These are phyloP conservation scores for Semicossyphus pulcher DNA, from an alignment of 2,113 vertebrate species.

Conservation along the genomic window DNA sequence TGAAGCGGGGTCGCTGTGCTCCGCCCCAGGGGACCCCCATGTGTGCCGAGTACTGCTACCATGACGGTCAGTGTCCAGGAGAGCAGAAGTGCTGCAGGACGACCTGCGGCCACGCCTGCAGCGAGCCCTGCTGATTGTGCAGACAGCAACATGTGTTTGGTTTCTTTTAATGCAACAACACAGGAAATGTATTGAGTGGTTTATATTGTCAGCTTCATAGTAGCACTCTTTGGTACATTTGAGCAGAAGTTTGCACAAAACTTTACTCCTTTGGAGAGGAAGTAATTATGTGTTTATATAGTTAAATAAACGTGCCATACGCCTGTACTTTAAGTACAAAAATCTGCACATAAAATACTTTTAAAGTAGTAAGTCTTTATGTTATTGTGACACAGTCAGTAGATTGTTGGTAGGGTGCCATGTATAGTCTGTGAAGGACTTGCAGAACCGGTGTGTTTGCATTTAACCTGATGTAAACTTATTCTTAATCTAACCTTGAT, in stretches of 20 bases:
- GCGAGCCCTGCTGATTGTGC: slow-evolving; percentile 73
- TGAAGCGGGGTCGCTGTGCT: slow-evolving; percentile 79
- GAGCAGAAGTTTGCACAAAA: slow-evolving; percentile 8
- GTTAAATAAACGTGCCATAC: background rate
- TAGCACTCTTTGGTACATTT: background rate
- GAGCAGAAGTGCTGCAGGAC: slow-evolving; percentile 82
- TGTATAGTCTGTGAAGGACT: background rate
- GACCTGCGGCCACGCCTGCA: slow-evolving; percentile 79
- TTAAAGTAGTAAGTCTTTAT: too few species aligned
- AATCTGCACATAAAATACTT: background rate
- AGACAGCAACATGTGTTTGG: background rate
- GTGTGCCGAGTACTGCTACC: slow-evolving; percentile 81
- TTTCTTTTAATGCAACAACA: background rate
- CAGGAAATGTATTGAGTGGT: background rate
- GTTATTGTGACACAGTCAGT: background rate
- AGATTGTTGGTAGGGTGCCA: background rate
- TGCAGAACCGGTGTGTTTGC: background rate
- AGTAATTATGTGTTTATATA: background rate
- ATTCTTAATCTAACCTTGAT: background rate
- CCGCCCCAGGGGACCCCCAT: slow-evolving; percentile 68
- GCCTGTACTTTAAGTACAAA: slow-evolving; percentile 5
- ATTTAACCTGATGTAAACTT: background rate
- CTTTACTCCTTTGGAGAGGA: background rate
- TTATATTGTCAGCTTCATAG: background rate
- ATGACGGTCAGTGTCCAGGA: slow-evolving; percentile 80